Conservation (phyloP, 1,140 invertebrate species). For the Zaprionus taronus region DNA sequence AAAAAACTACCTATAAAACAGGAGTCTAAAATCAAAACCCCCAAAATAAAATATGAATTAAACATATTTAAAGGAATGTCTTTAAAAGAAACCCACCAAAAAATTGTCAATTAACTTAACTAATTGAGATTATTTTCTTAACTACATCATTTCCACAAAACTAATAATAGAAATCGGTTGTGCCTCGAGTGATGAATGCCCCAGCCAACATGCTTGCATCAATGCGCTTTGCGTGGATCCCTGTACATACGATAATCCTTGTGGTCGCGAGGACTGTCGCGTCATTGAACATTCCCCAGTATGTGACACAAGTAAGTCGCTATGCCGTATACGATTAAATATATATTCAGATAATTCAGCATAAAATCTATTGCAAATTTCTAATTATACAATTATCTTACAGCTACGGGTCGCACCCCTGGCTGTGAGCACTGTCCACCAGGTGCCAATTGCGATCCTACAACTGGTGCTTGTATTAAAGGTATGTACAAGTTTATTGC, state of each 20-base stretch:
- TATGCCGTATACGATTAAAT: background rate
- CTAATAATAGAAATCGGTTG: conserved; percentile 88
- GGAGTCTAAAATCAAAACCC: conserved; percentile 43
- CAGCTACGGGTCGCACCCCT: conserved; percentile 73
- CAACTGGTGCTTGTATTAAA: conserved; percentile 91
- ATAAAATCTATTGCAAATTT: background rate
- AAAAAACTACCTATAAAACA: conserved; percentile 45
- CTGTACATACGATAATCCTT: conserved; percentile 89
- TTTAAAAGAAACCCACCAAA: conserved; percentile 18
- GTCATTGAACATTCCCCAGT: conserved; percentile 91
- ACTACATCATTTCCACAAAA: conserved; percentile 40
- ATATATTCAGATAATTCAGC: background rate
- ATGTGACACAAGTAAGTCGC: conserved; percentile 84
- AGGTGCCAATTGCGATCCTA: conserved; percentile 89
- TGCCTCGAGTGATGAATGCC: conserved; percentile 89
- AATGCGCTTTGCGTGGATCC: conserved; percentile 91
- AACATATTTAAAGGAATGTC: conserved; percentile 52
- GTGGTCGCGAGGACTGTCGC: conserved; percentile 88
- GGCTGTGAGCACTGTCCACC: conserved; percentile 91
- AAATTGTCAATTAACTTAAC: conserved; percentile 37
- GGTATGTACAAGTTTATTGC: conserved; percentile 85
- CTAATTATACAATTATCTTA: conserved; percentile 4
- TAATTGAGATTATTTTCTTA: conserved; percentile 72
- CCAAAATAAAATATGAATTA: conserved; percentile 59
- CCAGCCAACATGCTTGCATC: conserved; percentile 90